A percentile compares a stretch with the other conserved stretches of the same genome.
These are phyloP conservation scores for Protobothrops mucrosquamatus DNA, from an alignment of 2,113 vertebrate genomes.

Conservation along the genomic window DNA sequence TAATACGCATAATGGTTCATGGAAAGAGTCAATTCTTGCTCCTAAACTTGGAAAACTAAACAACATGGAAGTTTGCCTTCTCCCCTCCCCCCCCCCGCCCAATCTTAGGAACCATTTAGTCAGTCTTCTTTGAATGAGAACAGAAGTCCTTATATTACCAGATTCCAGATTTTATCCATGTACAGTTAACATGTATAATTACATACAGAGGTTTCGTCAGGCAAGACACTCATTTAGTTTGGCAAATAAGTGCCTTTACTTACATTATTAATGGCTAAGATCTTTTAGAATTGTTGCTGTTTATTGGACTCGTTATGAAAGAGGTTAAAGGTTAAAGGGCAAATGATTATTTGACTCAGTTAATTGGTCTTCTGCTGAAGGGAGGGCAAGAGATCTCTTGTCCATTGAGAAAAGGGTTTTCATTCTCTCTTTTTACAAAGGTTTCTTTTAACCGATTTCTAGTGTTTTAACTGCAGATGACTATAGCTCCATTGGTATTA, in stretches of 20 bases:
- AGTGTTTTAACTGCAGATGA: not conserved
- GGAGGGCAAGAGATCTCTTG: not conserved
- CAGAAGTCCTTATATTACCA: not conserved
- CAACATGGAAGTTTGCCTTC: not conserved
- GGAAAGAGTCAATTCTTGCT: not conserved
- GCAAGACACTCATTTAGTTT: not conserved
- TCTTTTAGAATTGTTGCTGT: not conserved
- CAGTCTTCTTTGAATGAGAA: not conserved
- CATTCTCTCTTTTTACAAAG: not conserved
- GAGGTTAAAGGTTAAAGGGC: constrained; percentile 1
- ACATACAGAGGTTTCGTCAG: not conserved
- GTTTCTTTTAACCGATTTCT: not conserved
- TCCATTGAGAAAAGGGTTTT: not conserved
- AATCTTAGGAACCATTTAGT: not conserved
- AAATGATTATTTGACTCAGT: not conserved
- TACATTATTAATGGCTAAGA: not conserved
- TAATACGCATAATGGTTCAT: not conserved
- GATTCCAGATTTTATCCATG: not conserved
- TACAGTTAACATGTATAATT: not conserved
- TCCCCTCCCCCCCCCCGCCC: not conserved
- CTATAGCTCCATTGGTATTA: not conserved
- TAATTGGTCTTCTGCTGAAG: not conserved
- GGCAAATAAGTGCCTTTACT: not conserved
- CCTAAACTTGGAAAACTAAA: not conserved
- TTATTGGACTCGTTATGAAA: not conserved